These are phyloP conservation scores for Aurelia sp. DNA, from an alignment of 30 jellyfish, hydroid and myxozoan species.

Conservation along the genomic window DNA sequence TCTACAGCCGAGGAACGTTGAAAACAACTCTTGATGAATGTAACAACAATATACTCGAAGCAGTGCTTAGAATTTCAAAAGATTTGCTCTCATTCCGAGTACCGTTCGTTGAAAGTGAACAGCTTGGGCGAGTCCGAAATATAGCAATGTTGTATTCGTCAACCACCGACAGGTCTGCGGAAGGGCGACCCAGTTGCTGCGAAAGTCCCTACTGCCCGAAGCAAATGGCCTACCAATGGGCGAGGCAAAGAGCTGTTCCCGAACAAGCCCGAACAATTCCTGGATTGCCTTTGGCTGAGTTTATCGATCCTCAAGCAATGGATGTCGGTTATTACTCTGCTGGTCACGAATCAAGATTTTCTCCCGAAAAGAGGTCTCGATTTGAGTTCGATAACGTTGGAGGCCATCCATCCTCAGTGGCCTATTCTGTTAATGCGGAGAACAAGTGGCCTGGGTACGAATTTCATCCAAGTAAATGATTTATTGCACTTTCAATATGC, in stretches of 20 bases:
- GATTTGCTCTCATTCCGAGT: conserved; percentile 51
- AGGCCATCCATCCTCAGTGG: too few species aligned
- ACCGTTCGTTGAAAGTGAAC: conserved; percentile 44
- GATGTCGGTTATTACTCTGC: not conserved
- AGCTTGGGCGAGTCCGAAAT: conserved; percentile 30
- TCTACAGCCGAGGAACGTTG: conserved; percentile 39
- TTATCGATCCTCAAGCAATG: conserved; percentile 5
- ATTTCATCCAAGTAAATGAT: too few species aligned
- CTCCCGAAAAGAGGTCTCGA: conserved; percentile 52
- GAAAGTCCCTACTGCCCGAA: conserved; percentile 64
- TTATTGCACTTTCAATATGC: too few species aligned
- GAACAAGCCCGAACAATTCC: too few species aligned
- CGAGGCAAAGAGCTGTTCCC: conserved; percentile 24
- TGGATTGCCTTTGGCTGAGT: not conserved
- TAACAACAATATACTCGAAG: conserved; percentile 60
- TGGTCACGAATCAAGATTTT: not conserved
- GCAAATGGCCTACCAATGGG: conserved; percentile 75
- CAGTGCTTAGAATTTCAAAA: conserved; percentile 61
- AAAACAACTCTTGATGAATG: conserved; percentile 55
- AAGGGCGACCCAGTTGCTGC: conserved; percentile 63
- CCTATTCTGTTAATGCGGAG: not conserved
- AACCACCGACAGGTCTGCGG: conserved; percentile 10
- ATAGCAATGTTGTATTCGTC: conserved; percentile 33
- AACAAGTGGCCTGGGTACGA: too few species aligned
- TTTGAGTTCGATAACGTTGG: not conserved